Conservation (phyloP, 1,140 invertebrate species). For the Drosophila carrolli region DNA sequence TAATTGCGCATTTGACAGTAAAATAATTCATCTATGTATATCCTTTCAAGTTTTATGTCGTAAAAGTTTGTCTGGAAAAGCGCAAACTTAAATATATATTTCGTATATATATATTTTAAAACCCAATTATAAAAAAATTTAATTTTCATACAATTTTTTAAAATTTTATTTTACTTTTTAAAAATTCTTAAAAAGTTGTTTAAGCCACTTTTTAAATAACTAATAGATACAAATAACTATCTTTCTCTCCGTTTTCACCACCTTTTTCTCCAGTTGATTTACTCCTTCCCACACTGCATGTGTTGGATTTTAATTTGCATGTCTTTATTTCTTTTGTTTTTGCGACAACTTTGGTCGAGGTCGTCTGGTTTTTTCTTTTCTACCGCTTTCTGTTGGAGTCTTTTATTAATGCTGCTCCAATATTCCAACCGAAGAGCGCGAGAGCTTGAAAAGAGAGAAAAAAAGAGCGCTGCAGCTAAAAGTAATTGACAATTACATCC, state of each 20-base stretch:
- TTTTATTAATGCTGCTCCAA: constrained; percentile 43
- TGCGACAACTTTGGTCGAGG: constrained; percentile 78
- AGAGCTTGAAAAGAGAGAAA: constrained; percentile 7
- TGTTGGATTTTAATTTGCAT: constrained; percentile 24
- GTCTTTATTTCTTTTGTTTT: constrained; percentile 49
- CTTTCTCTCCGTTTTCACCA: neutral
- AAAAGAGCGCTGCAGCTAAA: constrained; percentile 20
- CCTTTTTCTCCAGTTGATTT: constrained; percentile 1
- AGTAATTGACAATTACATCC: constrained; percentile 2
- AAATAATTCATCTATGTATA: neutral
- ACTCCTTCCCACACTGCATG: constrained; percentile 10
- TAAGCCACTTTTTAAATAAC: neutral
- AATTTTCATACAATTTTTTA: too few relatives aligned
- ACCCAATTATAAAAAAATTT: too few relatives aligned
- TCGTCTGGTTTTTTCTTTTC: constrained; percentile 77
- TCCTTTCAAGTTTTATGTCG: neutral
- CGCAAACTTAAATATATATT: too few relatives aligned
- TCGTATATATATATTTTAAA: too few relatives aligned
- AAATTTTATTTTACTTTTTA: too few relatives aligned
- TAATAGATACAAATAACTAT: neutral
- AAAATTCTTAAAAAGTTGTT: too few relatives aligned
- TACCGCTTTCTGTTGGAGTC: constrained; percentile 53
- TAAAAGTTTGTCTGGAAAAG: neutral
- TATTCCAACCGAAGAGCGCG: constrained; percentile 54
- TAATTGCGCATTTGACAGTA: neutral